phyloP scores from a whole-genome alignment of 2,888 invertebrate genomes.

The Nephrotoma flavescens region DNA sequence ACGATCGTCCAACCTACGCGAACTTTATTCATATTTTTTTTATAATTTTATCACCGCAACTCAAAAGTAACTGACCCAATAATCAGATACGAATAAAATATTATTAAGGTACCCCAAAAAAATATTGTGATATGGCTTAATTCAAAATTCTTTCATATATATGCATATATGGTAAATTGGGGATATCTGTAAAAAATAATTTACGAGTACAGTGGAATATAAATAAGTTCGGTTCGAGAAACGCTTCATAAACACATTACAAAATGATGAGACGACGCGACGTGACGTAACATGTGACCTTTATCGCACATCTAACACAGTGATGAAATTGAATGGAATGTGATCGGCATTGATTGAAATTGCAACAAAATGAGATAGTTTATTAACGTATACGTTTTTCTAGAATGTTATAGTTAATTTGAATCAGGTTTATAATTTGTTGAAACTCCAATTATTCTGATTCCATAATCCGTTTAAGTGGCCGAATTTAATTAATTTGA shows the following conservation, averaged over 20 bases:
- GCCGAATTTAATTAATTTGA: no score
- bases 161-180: background rate
- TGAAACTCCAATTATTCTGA: no score
- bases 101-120: background rate
- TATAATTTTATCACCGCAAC: background rate
- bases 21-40: no score
- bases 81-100: background rate
- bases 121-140: background rate
- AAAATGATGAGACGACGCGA: background rate
- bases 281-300: background rate
- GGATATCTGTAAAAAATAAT: background rate
- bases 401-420: background rate
- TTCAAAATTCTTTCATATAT: background rate
- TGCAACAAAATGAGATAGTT: background rate
- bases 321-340: background rate
- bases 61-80: background rate
- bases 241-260: background rate
- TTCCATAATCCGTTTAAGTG: no score
- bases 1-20: background rate
- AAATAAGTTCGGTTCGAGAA: background rate
- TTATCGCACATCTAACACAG: background rate
- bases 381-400: background rate
- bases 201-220: background rate
- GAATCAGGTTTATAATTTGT: no score
- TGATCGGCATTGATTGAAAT: background rate